A percentile compares a stretch with the other conserved stretches of the same genome.
phyloP scores from a whole-genome alignment of 2,888 invertebrate species.

The Ophion slaviceki region DNA sequence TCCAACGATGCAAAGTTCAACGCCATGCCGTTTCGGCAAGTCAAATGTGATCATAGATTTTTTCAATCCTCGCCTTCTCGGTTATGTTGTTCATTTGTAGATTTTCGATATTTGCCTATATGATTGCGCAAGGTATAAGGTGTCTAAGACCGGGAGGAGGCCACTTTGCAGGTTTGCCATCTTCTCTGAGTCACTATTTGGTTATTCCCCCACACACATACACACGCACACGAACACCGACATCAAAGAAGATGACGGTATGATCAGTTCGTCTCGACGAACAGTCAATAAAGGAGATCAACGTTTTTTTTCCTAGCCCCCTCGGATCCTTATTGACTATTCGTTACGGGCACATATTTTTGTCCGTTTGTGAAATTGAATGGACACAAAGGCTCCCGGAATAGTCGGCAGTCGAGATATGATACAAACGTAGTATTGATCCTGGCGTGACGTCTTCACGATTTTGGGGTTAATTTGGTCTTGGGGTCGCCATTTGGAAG shows the following conservation, averaged over 20 bases:
- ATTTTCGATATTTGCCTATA: background rate
- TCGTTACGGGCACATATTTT: background rate
- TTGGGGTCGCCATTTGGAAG: background rate
- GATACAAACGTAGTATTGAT: background rate
- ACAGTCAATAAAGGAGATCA: background rate
- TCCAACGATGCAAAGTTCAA: too few species aligned
- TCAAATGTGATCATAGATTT: background rate
- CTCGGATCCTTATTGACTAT: background rate
- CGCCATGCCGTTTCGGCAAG: background rate
- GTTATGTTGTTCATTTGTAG: background rate
- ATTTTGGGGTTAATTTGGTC: conserved; percentile 2
- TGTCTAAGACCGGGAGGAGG: background rate
- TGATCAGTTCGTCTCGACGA: background rate
- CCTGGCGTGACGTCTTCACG: background rate
- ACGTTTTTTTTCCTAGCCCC: background rate
- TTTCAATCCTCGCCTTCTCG: background rate
- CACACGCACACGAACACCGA: background rate
- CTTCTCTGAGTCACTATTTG: conserved; percentile 19
- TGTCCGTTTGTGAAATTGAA: too few species aligned
- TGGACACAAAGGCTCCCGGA: background rate
- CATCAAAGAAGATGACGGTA: too few species aligned
- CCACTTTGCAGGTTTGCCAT: background rate
- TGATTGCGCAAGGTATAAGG: background rate
- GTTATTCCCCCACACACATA: background rate
- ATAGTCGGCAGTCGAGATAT: background rate